Conservation (phyloP, 2,888 invertebrate genomes). For the Helicoverpa assulta region DNA sequence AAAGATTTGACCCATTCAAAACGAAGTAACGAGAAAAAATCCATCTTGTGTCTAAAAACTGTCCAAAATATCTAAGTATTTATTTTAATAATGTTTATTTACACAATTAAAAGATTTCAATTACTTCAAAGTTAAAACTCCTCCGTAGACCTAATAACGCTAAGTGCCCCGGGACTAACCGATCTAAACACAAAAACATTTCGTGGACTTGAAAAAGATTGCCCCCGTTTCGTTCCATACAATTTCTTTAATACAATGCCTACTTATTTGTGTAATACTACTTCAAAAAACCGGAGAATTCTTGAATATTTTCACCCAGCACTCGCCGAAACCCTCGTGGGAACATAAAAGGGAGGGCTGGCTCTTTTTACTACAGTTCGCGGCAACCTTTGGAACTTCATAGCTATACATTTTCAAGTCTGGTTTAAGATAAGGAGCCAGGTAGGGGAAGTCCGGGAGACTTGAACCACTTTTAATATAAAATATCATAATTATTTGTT, state of each 20-base stretch:
- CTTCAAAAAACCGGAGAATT: conserved; percentile 67
- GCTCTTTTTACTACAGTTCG: conserved; percentile 66
- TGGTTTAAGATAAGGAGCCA: conserved; percentile 64
- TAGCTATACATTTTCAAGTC: conserved; percentile 67
- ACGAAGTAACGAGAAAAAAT: too few species aligned
- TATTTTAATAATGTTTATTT: too few species aligned
- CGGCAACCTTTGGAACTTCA: conserved; percentile 68
- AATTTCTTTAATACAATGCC: conserved; percentile 61
- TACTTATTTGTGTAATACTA: conserved; percentile 62
- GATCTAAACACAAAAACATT: conserved; percentile 34
- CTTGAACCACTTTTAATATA: too few species aligned
- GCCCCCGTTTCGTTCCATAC: conserved; percentile 44
- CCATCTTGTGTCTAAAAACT: too few species aligned
- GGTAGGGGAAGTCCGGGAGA: too few species aligned
- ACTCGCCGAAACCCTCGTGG: conserved; percentile 67
- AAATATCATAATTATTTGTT: too few species aligned
- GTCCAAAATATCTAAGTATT: too few species aligned
- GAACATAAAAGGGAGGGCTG: conserved; percentile 70
- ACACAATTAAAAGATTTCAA: neutral
- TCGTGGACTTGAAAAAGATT: conserved; percentile 49
- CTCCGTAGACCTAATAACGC: conserved; percentile 37
- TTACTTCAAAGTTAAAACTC: neutral
- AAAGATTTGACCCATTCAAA: neutral
- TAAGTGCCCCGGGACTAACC: conserved; percentile 52
- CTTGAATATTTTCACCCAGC: conserved; percentile 72